Base-by-base conservation (phyloP, 2,888 invertebrate species). In the Drosophila paucipuncta region DNA sequence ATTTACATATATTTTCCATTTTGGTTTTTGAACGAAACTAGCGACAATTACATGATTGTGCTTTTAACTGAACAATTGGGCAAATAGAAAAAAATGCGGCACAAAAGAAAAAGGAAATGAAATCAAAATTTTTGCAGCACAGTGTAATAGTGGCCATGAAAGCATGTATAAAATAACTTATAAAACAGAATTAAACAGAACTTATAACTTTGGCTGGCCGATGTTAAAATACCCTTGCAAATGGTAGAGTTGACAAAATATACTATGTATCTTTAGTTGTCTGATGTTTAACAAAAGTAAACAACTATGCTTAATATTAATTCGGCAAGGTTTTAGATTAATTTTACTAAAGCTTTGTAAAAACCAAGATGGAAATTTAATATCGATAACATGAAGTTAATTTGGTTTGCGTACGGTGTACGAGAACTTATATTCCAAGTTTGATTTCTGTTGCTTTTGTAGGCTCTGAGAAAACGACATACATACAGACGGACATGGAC, bases 1-100 rank as follows among this genome's bases (percentile, higher is more conserved):
- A 31, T 57, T 28, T 50, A 63, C 28, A 39, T 28, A 39, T 55
- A 9, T 28, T 39, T 55, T 55, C 7, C 11, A 39, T 39, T 59
- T 49, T 35, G 6, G 11, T 55, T 47, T 33, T 47, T 69, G 31
- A 63, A 52, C 57, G 50, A 66, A 63, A 49, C 41, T 18, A 65
- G 82, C 79, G 72, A 69, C 76, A 76, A 83, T 85, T 80, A 82
- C 83, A 82, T 80, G 53, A 39, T 67, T 73, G 86, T 76, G 80
- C 83, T 73, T 43, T 64, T 33, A 72, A 72, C 52, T 54, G 47
- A 74, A 65, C 35, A 59, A 76, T 82, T 79, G 77, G 77, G 55
- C 30, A 63, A 65, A 28, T 30, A 47, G 35, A 35, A 35, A 33
- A 35, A 35, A 35, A 35, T 35, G 35, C 35, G 35, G 16, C 35